Base-by-base conservation (phyloP, 2,113 vertebrate species). In the Hassar affinis region DNA sequence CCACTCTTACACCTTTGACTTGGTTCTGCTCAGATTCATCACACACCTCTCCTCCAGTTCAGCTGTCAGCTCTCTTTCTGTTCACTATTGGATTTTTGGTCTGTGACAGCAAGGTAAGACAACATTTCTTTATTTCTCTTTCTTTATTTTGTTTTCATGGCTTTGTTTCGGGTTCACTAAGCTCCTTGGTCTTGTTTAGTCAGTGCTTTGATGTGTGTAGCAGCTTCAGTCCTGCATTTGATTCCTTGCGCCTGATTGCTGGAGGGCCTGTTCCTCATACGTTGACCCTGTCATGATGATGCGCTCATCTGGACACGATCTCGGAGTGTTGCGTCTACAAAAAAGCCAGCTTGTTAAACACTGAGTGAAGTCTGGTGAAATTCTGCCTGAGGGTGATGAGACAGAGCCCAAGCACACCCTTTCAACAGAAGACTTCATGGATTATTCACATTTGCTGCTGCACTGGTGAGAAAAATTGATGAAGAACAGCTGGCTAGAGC, bases 361-460 rank as follows among this genome's bases (percentile, higher is more conserved):
- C 51, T 77, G 82, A 84, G 81, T 78, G 83, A 80, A 77, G 79
- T 82, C 85, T 85, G 86, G 80, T 84, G 84, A 87, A 85, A 86
- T 85, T 76, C 81, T 80, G 85, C 79, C 84, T 27, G 25, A 78
- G 51, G 88, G 49, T 62, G 66, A 82, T 84, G 88, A 84, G 86
- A 89, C 83, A 84, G 86, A 91, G 82, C 85, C 79, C 82, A 51
- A 11, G 88, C 87, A 86, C 88, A 87, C 79, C 87, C 88, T 87
- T 91, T 90, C 86, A 88, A 90, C 88, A 83, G 86, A 79, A 91
- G 86, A 89, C 83, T 90, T 91, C 91, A 93, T 95, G 86, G 90
- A 91, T 94, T 95, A 94, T 95, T 93, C 92, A 95, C 89, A 90
- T 86, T 88, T 84, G 83, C 93, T 94, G 91, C 93, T 94, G 94